Base-by-base conservation (phyloP, 2,888 invertebrate genomes). In the Tromatobia lineatoria region DNA sequence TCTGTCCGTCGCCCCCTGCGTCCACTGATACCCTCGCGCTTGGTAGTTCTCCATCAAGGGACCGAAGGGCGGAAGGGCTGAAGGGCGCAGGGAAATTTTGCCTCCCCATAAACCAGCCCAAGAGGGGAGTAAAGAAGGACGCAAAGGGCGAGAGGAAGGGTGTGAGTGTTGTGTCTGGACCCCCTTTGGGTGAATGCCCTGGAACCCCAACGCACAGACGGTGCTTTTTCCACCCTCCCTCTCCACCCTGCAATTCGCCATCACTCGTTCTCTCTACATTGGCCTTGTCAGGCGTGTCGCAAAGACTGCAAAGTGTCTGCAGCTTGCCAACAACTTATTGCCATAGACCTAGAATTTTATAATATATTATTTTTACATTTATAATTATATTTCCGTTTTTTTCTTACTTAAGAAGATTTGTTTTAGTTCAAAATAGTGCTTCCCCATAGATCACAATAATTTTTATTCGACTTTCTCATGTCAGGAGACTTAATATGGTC, bases 121-220 rank as follows among this genome's bases (percentile, higher is more conserved):
- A 67, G 78, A 70, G 87, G 83, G 80, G 82, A 84, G 73, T 85
- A 85, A 66, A 82, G 71, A 83, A 75, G 77, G 74, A 83, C 85
- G 85, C 85, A 85, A 73, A 83, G 86, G 85, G 85, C 80, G 86
- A 87, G 59, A 74, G 75, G 73, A 89, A 88, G 89, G 88, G 90
- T 89, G 90, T 88, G 90, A 90, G 90, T 91, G 91, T 91, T 91
- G 90, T 91, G 91, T 91, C 91, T 91, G 91, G 90, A 91, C 89
- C 90, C 90, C 90, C 91, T 89, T 91, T 90, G 91, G 91, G 91
- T 91, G 90, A 91, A 91, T 86, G 91, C 90, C 91, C 91, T 91
- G 88, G 89, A 91, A 90, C 89, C 90, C 90, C 87, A 88, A 89
- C 88, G 88, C 88, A 85, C 89, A 90, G 90, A 91, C 90, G 89